Evolutionary conservation across 2,113 vertebrate species (phyloP).

Genomic region (Prunella fulvescens): DNA sequence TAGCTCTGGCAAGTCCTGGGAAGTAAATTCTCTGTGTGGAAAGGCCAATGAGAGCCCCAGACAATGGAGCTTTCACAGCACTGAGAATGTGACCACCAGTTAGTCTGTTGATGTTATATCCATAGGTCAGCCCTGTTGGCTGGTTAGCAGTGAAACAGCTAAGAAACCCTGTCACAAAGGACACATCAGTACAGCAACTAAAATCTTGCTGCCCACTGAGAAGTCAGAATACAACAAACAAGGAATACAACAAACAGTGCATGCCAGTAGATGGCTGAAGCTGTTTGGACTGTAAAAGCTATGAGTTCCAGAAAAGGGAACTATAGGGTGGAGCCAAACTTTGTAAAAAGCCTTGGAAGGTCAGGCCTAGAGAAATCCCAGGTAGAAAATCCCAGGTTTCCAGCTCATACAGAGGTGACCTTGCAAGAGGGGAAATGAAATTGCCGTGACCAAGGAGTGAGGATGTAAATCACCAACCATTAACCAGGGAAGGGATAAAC

Average conservation of each 20-base stretch:
- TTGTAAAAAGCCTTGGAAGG: not conserved
- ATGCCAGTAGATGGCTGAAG: not conserved
- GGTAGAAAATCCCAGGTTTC: not conserved
- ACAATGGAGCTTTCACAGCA: not conserved
- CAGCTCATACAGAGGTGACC: not conserved
- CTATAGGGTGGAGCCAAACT: not conserved
- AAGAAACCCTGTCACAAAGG: not conserved
- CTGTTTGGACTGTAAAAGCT: not conserved
- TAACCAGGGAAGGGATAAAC: not conserved
- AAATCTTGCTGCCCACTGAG: not conserved
- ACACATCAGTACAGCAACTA: not conserved
- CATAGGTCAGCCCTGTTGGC: accelerated
- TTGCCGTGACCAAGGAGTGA: not conserved
- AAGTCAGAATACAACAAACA: not conserved
- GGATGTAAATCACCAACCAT: not conserved
- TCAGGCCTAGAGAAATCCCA: not conserved
- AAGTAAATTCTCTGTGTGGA: not conserved
- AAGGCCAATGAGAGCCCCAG: not conserved
- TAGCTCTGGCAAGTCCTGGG: not conserved
- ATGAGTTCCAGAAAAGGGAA: not conserved
- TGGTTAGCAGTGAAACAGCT: not conserved
- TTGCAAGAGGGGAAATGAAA: not conserved
- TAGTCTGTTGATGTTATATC: no score
- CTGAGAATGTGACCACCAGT: not conserved
- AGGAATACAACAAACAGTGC: accelerated